Conservation (phyloP, 2,888 invertebrate species). For the Zeuzera pyrina region DNA sequence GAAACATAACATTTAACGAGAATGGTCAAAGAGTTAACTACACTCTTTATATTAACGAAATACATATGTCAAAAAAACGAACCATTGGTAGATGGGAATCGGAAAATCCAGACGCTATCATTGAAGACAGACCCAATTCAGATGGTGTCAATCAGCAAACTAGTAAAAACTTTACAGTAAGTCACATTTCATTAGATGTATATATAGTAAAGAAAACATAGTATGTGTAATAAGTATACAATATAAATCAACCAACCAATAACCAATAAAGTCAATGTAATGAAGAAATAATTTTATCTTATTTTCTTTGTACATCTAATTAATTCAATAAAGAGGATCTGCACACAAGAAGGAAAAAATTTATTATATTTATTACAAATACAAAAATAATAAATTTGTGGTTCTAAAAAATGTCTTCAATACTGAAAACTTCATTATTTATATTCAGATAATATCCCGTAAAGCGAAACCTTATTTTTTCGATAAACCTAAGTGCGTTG, state of each 20-base stretch:
- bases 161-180: conserved; percentile 78
- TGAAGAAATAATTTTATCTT: neutral
- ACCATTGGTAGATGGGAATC: conserved; percentile 51
- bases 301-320: conserved; percentile 1
- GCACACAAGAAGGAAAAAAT: too few species aligned
- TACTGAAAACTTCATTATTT: too few species aligned
- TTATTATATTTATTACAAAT: too few species aligned
- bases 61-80: conserved; percentile 29
- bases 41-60: conserved; percentile 78
- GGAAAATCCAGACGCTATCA: conserved; percentile 66
- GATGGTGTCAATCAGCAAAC: conserved; percentile 69
- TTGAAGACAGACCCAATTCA: conserved; percentile 52
- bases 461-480: conserved; percentile 83
- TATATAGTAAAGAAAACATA: too few species aligned
- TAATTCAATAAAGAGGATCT: too few species aligned
- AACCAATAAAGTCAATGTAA: neutral
- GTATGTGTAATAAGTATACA: neutral
- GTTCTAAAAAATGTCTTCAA: too few species aligned
- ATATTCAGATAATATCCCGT: conserved; percentile 72
- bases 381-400: too few species aligned
- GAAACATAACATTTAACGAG: conserved; percentile 78
- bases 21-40: conserved; percentile 80
- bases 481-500: conserved; percentile 59
- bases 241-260: neutral
- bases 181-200: conserved; percentile 20